A percentile compares a stretch with the other conserved stretches of the same genome.
phyloP scores from a whole-genome alignment of 1,140 invertebrate species.

The Charaxes varanes region DNA sequence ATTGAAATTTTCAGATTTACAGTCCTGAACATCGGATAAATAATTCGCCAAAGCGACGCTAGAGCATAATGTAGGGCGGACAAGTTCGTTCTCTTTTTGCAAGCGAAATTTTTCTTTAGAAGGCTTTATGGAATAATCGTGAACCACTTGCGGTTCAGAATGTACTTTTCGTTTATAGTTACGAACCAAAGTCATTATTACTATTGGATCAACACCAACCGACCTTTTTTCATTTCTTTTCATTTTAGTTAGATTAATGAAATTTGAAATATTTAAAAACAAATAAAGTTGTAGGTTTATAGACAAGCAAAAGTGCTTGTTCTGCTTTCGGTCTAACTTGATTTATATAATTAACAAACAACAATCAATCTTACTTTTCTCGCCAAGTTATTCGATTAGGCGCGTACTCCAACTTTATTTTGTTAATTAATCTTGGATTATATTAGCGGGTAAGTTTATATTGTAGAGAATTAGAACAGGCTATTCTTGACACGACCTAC shows the following conservation, averaged over 20 bases:
- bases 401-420: too few species aligned
- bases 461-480: too few species aligned
- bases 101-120: constrained; percentile 22
- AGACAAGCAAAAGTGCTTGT: too few species aligned
- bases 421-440: too few species aligned
- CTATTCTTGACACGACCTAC: too few species aligned
- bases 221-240: constrained; percentile 42
- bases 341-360: too few species aligned
- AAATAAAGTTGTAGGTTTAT: too few species aligned
- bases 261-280: too few species aligned
- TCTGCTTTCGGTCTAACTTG: too few species aligned
- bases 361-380: too few species aligned
- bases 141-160: constrained; percentile 20
- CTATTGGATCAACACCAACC: constrained; percentile 34
- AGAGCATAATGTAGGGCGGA: constrained; percentile 44
- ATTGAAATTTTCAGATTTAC: constrained; percentile 28
- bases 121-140: constrained; percentile 27
- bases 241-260: not conserved
- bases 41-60: constrained; percentile 50
- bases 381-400: too few species aligned
- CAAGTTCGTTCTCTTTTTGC: constrained; percentile 32
- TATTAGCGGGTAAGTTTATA: too few species aligned
- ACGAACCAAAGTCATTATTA: constrained; percentile 54
- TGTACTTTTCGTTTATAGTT: constrained; percentile 38
- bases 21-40: constrained; percentile 40